Conservation (phyloP, 2,797 vertebrate species). For the Garrulus glandarius region DNA sequence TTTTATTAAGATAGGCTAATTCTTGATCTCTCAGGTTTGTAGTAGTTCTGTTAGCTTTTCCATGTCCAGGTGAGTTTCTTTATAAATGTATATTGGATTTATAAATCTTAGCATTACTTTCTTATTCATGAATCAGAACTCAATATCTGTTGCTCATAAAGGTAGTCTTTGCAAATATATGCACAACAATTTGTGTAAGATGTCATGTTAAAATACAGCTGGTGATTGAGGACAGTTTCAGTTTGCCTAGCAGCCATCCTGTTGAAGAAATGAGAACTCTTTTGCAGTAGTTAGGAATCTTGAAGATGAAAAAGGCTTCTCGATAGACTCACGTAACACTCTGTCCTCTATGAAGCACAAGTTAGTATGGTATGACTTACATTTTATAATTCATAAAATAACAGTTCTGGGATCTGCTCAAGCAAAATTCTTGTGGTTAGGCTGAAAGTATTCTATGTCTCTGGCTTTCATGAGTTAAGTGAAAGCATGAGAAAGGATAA, state of each 20-base stretch:
- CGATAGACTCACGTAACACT: accelerated
- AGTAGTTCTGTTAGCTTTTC: background rate
- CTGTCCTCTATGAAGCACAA: background rate
- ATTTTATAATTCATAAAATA: background rate
- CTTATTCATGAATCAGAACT: background rate
- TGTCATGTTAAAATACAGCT: background rate
- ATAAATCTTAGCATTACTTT: background rate
- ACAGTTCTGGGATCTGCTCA: background rate
- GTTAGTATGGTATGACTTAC: background rate
- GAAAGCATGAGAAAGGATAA: background rate
- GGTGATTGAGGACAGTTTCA: background rate
- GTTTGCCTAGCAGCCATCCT: background rate
- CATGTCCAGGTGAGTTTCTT: background rate
- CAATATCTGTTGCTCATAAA: background rate
- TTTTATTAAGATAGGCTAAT: background rate
- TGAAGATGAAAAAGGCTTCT: background rate
- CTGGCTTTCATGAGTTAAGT: background rate
- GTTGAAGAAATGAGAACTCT: background rate
- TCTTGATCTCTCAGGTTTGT: background rate
- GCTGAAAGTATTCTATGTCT: background rate
- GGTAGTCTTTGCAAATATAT: background rate
- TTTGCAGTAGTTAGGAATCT: background rate
- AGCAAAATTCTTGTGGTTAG: background rate
- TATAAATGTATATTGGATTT: background rate
- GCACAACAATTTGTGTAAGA: background rate